Base-by-base conservation (phyloP, 1,140 invertebrate species). In the Elymnias hypermnestra region DNA sequence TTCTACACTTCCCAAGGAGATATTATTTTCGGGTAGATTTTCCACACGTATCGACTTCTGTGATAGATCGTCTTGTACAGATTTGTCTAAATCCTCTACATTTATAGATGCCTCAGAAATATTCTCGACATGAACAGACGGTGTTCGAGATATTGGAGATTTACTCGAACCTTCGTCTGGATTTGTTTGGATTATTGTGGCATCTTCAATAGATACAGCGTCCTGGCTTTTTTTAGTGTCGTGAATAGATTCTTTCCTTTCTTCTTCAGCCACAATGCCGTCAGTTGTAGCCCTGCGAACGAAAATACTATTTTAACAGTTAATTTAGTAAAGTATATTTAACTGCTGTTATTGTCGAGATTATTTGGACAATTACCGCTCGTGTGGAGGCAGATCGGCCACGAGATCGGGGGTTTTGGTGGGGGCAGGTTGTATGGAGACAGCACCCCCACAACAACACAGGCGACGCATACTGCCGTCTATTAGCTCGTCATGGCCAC, bases 381-480 rank as follows among this genome's bases (percentile, higher is more conserved):
- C 74, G 52, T 67, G 69, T 19, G 60, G 53, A 29, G 81, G 81
- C 37, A 84, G 57, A 55, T 79, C 74, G 35, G 72, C 76, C 38
- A 83, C 76, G 39, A 83, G 72, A 68, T 81, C 77, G 46, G 72
- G 77, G 12, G 81, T 60, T 42, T 54, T 48, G 29, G 55, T 17
- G 26, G 59, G 57, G 37, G 70, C 53, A 53, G 71, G 60, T 21
- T 52, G 64, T 31, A 73, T 63, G 50, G 66, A 47, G 44, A 44
- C 53, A 29, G 46, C 53, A 26, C 46, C 23, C 26, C 53, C 63
- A 44, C 73, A 77, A 61, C 76, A 83, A 56, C 75, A 83, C 35
- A 81, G 71, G 62, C 79, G 72, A 76, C 82, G 83, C 82, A 78
- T 77, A 59, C 68, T 67, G 67, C 58, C 70, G 63, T 53, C 72